Conservation (phyloP, 2,888 invertebrate genomes). For the Serrognathus titanus region DNA sequence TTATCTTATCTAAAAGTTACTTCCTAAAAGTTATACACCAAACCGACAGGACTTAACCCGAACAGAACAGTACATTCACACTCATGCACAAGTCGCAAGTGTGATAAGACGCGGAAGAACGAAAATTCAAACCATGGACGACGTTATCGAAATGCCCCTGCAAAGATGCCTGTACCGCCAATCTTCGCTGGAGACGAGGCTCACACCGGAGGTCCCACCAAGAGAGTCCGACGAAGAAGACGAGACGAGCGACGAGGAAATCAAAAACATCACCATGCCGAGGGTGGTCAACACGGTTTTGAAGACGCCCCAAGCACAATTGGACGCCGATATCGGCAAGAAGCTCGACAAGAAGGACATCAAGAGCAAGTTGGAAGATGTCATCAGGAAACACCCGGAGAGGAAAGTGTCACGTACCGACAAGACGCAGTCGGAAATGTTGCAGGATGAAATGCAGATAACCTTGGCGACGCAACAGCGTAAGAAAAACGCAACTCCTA, state of each 20-base stretch:
- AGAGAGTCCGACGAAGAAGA: conserved; percentile 21
- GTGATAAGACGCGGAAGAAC: background rate
- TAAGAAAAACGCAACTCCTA: background rate
- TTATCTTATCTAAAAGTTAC: background rate
- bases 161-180: conserved; percentile 35
- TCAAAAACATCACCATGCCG: conserved; percentile 18
- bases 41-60: background rate
- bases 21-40: background rate
- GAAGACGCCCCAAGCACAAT: conserved; percentile 15
- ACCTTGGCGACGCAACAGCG: background rate
- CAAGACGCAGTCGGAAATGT: background rate
- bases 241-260: conserved; percentile 19
- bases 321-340: background rate
- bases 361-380: conserved; percentile 6
- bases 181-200: conserved; percentile 37
- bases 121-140: conserved; percentile 19
- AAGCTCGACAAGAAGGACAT: conserved; percentile 8
- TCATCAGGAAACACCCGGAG: background rate
- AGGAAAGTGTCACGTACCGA: too few relatives aligned
- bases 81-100: background rate
- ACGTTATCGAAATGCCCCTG: conserved; percentile 33
- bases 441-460: background rate
- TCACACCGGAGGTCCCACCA: conserved; percentile 32
- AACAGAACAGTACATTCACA: too few relatives aligned
- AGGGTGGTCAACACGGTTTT: conserved; percentile 24